Conservation (phyloP, 1,140 invertebrate genomes). For the Oryctes rhinoceros region DNA sequence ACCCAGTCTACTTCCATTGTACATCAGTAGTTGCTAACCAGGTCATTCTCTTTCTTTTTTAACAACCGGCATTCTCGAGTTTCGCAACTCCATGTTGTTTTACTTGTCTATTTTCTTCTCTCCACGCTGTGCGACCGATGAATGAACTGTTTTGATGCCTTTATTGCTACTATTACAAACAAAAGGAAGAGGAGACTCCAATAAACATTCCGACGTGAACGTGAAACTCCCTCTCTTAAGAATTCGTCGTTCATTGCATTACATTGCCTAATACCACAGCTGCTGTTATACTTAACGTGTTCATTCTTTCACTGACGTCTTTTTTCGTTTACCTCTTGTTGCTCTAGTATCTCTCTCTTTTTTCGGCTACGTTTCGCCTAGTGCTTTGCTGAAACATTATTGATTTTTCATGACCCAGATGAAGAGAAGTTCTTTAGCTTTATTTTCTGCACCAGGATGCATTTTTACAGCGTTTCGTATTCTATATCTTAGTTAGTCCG, state of each 20-base stretch:
- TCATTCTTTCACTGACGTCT: background rate
- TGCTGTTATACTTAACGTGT: background rate
- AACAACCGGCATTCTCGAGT: slow-evolving; percentile 46
- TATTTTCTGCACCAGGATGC: slow-evolving; percentile 24
- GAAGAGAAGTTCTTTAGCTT: slow-evolving; percentile 13
- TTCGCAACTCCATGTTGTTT: slow-evolving; percentile 54
- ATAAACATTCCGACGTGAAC: slow-evolving; percentile 54
- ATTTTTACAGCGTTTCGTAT: slow-evolving; percentile 25
- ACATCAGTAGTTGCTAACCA: background rate
- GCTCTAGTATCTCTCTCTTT: slow-evolving; percentile 39
- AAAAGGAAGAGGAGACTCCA: slow-evolving; percentile 53
- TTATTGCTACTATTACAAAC: slow-evolving; percentile 55
- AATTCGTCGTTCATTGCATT: slow-evolving; percentile 31
- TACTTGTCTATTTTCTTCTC: slow-evolving; percentile 53
- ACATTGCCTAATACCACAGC: slow-evolving; percentile 23
- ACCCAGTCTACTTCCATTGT: slow-evolving; percentile 23
- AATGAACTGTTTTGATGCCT: slow-evolving; percentile 56
- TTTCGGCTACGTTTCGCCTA: slow-evolving; percentile 42
- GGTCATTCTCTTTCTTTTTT: slow-evolving; percentile 38
- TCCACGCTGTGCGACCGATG: slow-evolving; percentile 46
- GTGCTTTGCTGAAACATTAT: slow-evolving; percentile 38
- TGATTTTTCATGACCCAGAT: slow-evolving; percentile 47
- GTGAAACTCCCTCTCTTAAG: slow-evolving; percentile 36
- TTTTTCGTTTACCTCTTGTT: slow-evolving; percentile 30
- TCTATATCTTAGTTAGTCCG: background rate